A percentile compares a stretch with the other conserved stretches of the same genome.
These are phyloP conservation scores for Scyliorhinus canicula DNA, from an alignment of 2,797 vertebrate species.

Conservation along the genomic window DNA sequence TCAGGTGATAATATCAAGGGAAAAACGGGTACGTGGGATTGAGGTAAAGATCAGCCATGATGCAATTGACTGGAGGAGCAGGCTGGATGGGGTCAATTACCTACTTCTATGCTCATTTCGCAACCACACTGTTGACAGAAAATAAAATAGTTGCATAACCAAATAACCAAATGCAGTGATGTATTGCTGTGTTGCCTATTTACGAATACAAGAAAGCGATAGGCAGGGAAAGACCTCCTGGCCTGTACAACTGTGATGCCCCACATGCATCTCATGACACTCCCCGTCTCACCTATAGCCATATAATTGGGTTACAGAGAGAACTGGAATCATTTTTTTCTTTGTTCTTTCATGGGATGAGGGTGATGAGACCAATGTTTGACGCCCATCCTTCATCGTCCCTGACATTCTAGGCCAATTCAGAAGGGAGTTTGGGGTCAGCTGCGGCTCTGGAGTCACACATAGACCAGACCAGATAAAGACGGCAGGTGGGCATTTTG, in stretches of 20 bases:
- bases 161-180: not conserved
- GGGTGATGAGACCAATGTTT: no score
- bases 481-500: no score
- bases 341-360: no score
- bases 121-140: not conserved
- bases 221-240: not conserved
- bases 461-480: no score
- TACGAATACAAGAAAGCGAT: not conserved
- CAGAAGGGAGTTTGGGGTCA: no score
- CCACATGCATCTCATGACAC: no score
- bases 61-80: not conserved
- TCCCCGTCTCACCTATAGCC: not conserved
- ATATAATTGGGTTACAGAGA: not conserved
- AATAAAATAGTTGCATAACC: not conserved
- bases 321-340: not conserved
- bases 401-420: no score
- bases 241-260: not conserved
- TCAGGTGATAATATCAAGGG: no score
- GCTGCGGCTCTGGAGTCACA: no score
- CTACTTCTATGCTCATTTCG: not conserved
- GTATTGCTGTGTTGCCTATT: not conserved
- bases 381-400: no score
- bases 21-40: no score
- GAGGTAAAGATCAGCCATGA: not conserved
- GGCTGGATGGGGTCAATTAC: not conserved